phyloP scores from a whole-genome alignment of 2,888 invertebrate genomes.

The Oscheius sp. region DNA sequence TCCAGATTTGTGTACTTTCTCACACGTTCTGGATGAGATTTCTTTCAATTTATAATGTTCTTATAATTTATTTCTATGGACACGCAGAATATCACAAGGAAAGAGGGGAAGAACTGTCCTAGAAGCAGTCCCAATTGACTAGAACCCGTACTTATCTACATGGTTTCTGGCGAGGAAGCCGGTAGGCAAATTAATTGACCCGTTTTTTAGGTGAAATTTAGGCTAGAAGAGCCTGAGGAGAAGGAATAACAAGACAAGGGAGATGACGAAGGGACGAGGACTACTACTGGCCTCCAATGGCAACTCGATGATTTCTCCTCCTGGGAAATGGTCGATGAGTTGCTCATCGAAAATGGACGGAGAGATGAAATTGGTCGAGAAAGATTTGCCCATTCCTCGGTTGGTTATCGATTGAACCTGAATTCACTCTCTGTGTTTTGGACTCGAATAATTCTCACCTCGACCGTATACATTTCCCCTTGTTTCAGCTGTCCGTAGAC shows the following conservation, averaged over 20 bases:
- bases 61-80: background rate
- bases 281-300: slow-evolving; percentile 46
- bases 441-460: slow-evolving; percentile 37
- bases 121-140: slow-evolving; percentile 3
- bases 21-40: no score
- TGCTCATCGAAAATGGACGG: slow-evolving; percentile 44
- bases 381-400: slow-evolving; percentile 47
- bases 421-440: slow-evolving; percentile 12
- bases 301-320: slow-evolving; percentile 56
- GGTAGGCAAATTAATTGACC: slow-evolving; percentile 11
- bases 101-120: background rate
- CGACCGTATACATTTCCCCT: slow-evolving; percentile 51
- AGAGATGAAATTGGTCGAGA: slow-evolving; percentile 49
- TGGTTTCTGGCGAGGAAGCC: background rate
- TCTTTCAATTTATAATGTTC: background rate
- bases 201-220: background rate
- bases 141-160: slow-evolving; percentile 29
- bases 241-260: background rate
- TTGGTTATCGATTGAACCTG: slow-evolving; percentile 57
- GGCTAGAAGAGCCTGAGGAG: background rate
- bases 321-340: slow-evolving; percentile 52
- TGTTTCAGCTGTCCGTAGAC: slow-evolving; percentile 47
- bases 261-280: background rate
- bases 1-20: no score
- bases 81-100: slow-evolving; percentile 14